Conservation (phyloP, 2,113 vertebrate species). For the Aviceda subcristata region DNA sequence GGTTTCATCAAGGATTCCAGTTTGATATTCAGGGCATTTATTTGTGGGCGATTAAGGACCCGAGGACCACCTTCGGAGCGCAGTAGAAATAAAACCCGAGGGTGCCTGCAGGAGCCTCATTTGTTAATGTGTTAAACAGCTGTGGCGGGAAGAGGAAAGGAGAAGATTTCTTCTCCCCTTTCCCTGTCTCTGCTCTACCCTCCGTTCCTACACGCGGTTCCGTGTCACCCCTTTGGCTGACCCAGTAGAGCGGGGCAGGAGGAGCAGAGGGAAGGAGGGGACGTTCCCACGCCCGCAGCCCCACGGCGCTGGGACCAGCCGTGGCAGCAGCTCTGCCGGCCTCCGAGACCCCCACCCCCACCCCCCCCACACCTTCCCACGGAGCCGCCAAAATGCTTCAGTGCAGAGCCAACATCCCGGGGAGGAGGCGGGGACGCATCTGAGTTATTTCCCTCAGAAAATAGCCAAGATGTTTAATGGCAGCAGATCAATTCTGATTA, state of each 20-base stretch:
- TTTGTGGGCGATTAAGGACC: neutral
- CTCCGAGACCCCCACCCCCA: neutral
- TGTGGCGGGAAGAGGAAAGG: neutral
- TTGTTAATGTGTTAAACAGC: neutral
- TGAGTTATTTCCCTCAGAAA: neutral
- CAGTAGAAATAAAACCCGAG: neutral
- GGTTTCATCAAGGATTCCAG: neutral
- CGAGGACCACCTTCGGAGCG: neutral
- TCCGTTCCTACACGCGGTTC: neutral
- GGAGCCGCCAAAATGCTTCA: neutral
- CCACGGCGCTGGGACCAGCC: fast-evolving
- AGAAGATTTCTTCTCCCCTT: neutral
- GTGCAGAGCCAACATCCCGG: fast-evolving
- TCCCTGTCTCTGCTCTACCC: neutral
- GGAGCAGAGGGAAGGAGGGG: neutral
- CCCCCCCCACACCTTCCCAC: neutral
- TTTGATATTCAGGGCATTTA: neutral
- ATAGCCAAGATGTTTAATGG: neutral
- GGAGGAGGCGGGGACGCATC: neutral
- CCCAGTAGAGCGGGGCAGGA: neutral
- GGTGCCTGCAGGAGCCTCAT: fast-evolving
- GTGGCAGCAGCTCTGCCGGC: neutral
- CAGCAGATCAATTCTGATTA: neutral
- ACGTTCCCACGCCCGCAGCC: fast-evolving
- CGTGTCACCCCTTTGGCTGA: neutral